phyloP scores from a whole-genome alignment of 2,113 vertebrate species.

The Tichodroma muraria region DNA sequence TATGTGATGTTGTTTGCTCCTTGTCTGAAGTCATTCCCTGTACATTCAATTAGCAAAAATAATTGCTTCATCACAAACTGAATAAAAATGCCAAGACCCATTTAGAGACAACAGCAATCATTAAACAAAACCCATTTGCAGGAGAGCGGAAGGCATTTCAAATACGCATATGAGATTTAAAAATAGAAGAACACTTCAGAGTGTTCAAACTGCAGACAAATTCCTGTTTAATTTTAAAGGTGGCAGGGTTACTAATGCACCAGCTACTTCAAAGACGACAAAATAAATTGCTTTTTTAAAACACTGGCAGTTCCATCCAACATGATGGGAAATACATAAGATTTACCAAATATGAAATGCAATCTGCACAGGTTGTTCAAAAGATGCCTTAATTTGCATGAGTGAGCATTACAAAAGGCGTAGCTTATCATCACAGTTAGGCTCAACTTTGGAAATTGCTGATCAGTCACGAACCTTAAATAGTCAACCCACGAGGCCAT shows the following conservation, averaged over 20 bases:
- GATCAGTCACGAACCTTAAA: background rate
- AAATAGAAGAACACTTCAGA: slow-evolving; percentile 39
- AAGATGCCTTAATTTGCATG: background rate
- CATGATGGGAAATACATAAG: background rate
- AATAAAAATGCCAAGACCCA: slow-evolving; percentile 25
- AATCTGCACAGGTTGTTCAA: background rate
- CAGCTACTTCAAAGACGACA: slow-evolving; percentile 16
- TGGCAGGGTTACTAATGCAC: slow-evolving; percentile 41
- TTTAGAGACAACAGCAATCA: slow-evolving; percentile 39
- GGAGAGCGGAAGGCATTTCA: slow-evolving; percentile 33
- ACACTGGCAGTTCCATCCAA: background rate
- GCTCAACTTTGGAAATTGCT: background rate
- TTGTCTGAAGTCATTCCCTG: background rate
- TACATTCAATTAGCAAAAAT: slow-evolving; percentile 46
- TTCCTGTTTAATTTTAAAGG: slow-evolving; percentile 43
- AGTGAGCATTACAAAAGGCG: background rate
- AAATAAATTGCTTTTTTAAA: slow-evolving; percentile 35
- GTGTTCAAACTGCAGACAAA: slow-evolving; percentile 26
- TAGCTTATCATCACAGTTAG: background rate
- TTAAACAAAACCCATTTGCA: slow-evolving; percentile 54
- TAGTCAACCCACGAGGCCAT: background rate
- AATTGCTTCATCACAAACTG: slow-evolving; percentile 32
- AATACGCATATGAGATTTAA: slow-evolving; percentile 31
- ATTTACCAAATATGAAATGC: background rate
- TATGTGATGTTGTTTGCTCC: background rate